Conservation (phyloP, 2,888 invertebrate genomes). For the Gortyna flavago region DNA sequence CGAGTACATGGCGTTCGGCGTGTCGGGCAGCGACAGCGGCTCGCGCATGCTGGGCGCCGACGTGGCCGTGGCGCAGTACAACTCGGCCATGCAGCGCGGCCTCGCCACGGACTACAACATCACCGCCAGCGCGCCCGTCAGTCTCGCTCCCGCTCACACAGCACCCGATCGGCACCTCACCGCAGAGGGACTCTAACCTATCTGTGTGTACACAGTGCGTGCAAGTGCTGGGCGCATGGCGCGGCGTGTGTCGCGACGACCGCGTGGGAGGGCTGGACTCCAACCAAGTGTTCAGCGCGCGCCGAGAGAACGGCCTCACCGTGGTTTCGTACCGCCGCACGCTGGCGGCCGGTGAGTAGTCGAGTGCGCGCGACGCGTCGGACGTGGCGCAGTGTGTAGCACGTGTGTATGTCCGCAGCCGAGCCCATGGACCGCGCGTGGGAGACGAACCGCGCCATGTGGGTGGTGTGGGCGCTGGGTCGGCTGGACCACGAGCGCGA, state of each 20-base stretch:
- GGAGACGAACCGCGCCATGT: constrained; percentile 91
- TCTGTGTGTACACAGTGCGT: constrained; percentile 91
- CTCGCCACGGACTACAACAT: constrained; percentile 96
- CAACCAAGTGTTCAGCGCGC: constrained; percentile 94
- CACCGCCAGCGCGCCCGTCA: constrained; percentile 92
- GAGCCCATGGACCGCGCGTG: constrained; percentile 94
- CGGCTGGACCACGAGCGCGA: constrained; percentile 93
- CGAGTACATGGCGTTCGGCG: constrained; percentile 97
- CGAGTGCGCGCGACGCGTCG: too few relatives aligned
- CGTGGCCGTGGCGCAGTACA: constrained; percentile 94
- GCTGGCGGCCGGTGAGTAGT: constrained; percentile 91
- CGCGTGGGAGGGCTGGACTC: constrained; percentile 95
- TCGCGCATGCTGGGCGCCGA: constrained; percentile 96
- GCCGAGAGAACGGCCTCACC: constrained; percentile 93
- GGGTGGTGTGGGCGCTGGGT: constrained; percentile 96
- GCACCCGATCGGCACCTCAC: background rate
- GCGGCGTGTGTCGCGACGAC: constrained; percentile 96
- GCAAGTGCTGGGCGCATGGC: constrained; percentile 95
- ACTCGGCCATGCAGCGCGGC: constrained; percentile 91
- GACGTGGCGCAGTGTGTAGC: background rate
- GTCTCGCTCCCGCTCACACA: background rate
- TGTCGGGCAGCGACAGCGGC: constrained; percentile 93
- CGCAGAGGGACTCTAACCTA: background rate
- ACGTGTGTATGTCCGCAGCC: constrained; percentile 84
- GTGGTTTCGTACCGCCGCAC: constrained; percentile 94